phyloP scores from a whole-genome alignment of 2,113 vertebrate genomes.

The Podilymbus podiceps region DNA sequence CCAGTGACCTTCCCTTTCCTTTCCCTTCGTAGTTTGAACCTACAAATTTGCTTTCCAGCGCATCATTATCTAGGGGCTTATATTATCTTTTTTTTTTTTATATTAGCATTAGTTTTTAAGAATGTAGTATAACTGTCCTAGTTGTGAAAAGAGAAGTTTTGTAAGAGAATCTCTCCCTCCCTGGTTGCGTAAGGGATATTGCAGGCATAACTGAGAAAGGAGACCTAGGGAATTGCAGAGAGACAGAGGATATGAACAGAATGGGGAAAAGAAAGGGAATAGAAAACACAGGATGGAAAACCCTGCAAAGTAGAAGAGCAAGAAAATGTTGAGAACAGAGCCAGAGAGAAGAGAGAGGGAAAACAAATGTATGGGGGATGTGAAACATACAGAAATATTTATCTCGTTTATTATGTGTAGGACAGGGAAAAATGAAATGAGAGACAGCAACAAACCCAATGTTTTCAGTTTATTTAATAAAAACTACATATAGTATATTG shows the following conservation, averaged over 20 bases:
- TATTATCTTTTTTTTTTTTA: not conserved
- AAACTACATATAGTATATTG: not conserved
- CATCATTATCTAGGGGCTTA: not conserved
- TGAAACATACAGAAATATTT: not conserved
- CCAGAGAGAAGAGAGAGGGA: not conserved
- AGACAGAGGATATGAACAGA: not conserved
- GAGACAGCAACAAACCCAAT: not conserved
- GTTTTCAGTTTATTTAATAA: not conserved
- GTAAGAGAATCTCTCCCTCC: not conserved
- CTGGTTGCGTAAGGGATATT: not conserved
- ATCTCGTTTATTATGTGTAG: not conserved
- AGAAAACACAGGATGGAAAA: not conserved
- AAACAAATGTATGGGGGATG: not conserved
- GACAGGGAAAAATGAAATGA: not conserved
- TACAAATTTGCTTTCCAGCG: not conserved
- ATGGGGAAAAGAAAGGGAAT: not conserved
- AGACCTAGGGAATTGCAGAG: not conserved
- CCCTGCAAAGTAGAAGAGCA: not conserved
- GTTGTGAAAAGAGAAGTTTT: not conserved
- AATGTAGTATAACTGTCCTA: not conserved
- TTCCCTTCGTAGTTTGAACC: not conserved
- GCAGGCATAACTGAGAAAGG: not conserved
- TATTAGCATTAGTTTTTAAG: not conserved
- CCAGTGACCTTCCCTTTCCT: not conserved
- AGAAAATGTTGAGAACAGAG: not conserved